Conservation (phyloP, 2,888 invertebrate genomes). For the Orthonychiurus folsomi region DNA sequence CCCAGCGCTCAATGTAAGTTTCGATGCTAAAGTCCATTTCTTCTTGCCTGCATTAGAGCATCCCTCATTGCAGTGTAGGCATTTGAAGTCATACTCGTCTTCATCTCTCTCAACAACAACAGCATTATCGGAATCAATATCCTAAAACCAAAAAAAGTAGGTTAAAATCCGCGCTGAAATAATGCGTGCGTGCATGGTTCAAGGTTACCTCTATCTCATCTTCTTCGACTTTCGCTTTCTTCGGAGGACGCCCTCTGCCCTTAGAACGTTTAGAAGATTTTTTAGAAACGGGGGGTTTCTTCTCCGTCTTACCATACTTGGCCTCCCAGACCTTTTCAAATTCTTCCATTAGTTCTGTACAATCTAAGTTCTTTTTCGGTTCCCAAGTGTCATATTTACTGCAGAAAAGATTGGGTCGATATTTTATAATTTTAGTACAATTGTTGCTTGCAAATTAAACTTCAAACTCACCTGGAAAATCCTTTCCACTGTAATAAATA, state of each 20-base stretch:
- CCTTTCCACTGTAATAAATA: neutral
- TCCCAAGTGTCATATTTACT: neutral
- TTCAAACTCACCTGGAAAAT: neutral
- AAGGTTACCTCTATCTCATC: no score
- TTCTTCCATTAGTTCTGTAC: neutral
- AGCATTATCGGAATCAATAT: neutral
- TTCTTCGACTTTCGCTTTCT: no score
- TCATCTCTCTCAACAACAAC: neutral
- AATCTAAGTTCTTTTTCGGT: neutral
- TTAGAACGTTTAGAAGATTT: neutral
- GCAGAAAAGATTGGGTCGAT: neutral
- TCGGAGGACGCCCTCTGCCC: no score
- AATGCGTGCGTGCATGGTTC: neutral
- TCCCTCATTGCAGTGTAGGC: neutral
- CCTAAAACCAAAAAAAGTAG: neutral
- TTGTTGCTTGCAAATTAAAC: neutral
- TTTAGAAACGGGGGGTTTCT: neutral
- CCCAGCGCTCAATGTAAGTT: neutral
- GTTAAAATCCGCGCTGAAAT: neutral
- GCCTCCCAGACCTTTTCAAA: neutral
- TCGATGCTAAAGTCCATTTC: neutral
- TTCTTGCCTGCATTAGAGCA: neutral
- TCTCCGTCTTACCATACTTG: neutral
- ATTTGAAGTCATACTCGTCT: neutral
- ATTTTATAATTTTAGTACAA: neutral